phyloP scores from a whole-genome alignment of 2,797 vertebrate species.

The Acanthurus tractus region DNA sequence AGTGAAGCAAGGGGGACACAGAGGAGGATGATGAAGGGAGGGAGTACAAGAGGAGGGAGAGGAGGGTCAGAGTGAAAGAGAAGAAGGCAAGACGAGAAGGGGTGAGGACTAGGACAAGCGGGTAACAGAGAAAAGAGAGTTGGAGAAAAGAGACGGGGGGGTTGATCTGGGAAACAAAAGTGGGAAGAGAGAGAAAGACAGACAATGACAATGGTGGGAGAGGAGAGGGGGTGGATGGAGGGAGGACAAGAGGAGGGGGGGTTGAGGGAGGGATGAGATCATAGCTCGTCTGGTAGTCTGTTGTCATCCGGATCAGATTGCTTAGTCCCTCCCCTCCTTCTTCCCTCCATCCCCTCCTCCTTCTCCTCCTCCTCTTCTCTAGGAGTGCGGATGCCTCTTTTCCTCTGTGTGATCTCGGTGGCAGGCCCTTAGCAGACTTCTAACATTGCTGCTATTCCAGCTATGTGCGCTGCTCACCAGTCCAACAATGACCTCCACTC shows the following conservation, averaged over 20 bases:
- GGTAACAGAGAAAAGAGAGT: slow-evolving; percentile 69
- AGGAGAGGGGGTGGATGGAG: slow-evolving; percentile 65
- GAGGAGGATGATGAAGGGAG: slow-evolving; percentile 57
- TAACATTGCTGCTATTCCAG: slow-evolving; percentile 75
- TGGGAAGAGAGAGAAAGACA: no score
- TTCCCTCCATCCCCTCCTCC: slow-evolving; percentile 27
- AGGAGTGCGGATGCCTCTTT: slow-evolving; percentile 77
- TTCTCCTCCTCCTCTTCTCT: slow-evolving; percentile 39
- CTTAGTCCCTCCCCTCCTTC: slow-evolving; percentile 51
- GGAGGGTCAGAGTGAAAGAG: slow-evolving; percentile 71
- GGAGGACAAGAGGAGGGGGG: slow-evolving; percentile 53
- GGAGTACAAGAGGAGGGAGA: slow-evolving; percentile 4
- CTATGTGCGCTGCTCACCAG: slow-evolving; percentile 60
- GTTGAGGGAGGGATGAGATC: slow-evolving; percentile 86
- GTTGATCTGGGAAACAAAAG: not conserved
- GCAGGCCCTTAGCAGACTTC: slow-evolving; percentile 73
- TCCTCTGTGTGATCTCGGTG: slow-evolving; percentile 74
- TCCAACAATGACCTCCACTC: slow-evolving; percentile 66
- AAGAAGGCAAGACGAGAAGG: slow-evolving; percentile 76
- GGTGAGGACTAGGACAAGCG: slow-evolving; percentile 67
- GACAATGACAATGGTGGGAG: slow-evolving; percentile 48
- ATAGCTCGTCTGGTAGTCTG: slow-evolving; percentile 89
- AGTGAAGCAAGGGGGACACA: slow-evolving; percentile 60
- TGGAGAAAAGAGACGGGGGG: slow-evolving; percentile 61
- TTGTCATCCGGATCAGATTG: slow-evolving; percentile 89